These are phyloP conservation scores for Apis florea DNA, from an alignment of 1,140 invertebrate genomes.

Conservation along the genomic window DNA sequence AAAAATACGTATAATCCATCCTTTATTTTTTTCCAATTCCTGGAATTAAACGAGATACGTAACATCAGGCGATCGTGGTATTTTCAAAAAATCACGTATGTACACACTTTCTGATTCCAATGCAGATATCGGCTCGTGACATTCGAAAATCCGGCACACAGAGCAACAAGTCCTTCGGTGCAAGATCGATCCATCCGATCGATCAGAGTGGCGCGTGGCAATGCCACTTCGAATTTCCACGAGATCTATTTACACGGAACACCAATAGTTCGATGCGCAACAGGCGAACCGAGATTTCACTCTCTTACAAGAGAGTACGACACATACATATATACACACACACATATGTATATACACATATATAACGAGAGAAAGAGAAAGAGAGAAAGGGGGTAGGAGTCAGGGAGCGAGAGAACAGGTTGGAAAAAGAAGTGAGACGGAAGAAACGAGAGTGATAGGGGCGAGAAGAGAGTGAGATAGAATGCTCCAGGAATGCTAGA, in stretches of 20 bases:
- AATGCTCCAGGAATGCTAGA: neutral
- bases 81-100: neutral
- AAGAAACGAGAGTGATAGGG: slow-evolving; percentile 25
- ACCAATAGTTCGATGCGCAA: slow-evolving; percentile 49
- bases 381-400: neutral
- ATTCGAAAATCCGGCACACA: slow-evolving; percentile 17
- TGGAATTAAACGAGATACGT: no score
- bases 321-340: neutral
- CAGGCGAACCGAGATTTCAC: slow-evolving; percentile 52
- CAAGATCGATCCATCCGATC: slow-evolving; percentile 43
- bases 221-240: slow-evolving; percentile 35
- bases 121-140: neutral
- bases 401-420: slow-evolving; percentile 12
- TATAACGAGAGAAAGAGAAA: neutral
- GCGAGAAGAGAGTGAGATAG: slow-evolving; percentile 11
- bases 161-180: slow-evolving; percentile 30
- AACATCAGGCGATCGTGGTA: neutral
- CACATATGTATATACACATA: neutral
- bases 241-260: slow-evolving; percentile 44
- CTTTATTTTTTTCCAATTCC: neutral
- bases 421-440: slow-evolving; percentile 31
- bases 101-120: neutral
- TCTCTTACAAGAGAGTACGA: slow-evolving; percentile 50
- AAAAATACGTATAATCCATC: neutral
- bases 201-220: slow-evolving; percentile 12